A percentile compares a stretch with the other conserved stretches of the same genome.
phyloP scores from a whole-genome alignment of 2,797 vertebrate species.

The Cuniculus paca region DNA sequence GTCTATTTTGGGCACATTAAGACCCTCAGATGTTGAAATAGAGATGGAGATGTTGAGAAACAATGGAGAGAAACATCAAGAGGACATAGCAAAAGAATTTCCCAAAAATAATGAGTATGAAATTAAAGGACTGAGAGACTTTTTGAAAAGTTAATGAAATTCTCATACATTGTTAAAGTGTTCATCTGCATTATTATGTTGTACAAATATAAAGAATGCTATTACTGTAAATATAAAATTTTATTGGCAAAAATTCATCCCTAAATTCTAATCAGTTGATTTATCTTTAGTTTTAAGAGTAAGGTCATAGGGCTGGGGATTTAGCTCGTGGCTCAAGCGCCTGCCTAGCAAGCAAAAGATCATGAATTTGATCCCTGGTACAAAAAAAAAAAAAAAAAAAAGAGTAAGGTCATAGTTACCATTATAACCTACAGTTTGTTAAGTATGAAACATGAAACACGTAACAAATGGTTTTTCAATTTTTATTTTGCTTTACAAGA shows the following conservation, averaged over 20 bases:
- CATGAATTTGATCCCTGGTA: no score
- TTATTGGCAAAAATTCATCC: background rate
- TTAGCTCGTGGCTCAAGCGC: no score
- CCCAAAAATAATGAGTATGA: background rate
- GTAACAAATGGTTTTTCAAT: background rate
- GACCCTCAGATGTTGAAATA: background rate
- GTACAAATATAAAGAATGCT: background rate
- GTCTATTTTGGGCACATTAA: background rate
- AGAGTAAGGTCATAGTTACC: background rate
- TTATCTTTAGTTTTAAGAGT: slow-evolving; percentile 9
- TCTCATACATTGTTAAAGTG: background rate
- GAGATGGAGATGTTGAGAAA: background rate
- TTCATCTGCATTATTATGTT: background rate
- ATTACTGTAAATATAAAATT: background rate
- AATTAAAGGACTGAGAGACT: background rate
- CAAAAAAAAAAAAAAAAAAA: no score
- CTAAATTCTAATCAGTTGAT: background rate
- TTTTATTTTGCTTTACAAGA: slow-evolving; percentile 44
- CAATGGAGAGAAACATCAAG: background rate
- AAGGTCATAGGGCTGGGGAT: background rate
- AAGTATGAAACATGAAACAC: background rate
- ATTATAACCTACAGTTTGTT: background rate
- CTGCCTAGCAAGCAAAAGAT: no score
- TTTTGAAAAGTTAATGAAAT: background rate
- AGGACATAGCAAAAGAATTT: background rate